A percentile compares a stretch with the other conserved stretches of the same genome.
Conservation (phyloP, 2,888 invertebrate genomes). For the Aporophyla nigra region DNA sequence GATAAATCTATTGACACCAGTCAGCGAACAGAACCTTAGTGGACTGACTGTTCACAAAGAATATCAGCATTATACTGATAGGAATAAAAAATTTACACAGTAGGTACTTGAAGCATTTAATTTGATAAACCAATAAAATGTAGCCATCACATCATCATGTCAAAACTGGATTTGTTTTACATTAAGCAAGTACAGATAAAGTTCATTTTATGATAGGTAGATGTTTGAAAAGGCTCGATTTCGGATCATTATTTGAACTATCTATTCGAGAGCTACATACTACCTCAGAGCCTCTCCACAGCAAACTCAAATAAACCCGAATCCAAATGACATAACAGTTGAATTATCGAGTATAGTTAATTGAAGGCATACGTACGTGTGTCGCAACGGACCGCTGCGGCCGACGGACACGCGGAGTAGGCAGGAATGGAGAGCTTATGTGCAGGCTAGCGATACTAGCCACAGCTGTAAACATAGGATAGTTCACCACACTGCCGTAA, state of each 20-base stretch:
- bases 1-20: conserved; percentile 1
- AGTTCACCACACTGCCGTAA: background rate
- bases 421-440: conserved; percentile 29
- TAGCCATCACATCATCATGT: background rate
- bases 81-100: background rate
- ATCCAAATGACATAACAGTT: conserved; percentile 63
- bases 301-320: conserved; percentile 60
- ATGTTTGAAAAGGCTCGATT: conserved; percentile 3
- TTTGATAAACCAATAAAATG: background rate
- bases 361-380: conserved; percentile 61
- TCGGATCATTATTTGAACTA: conserved; percentile 2
- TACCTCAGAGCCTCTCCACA: conserved; percentile 15
- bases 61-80: background rate
- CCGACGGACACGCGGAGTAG: conserved; percentile 9
- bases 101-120: background rate
- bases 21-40: background rate
- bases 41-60: background rate
- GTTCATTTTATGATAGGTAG: background rate
- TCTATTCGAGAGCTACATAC: conserved; percentile 5
- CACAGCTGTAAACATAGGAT: background rate
- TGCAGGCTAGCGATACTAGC: background rate
- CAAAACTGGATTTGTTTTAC: background rate
- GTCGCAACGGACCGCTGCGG: conserved; percentile 57
- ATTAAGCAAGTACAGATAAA: no score
- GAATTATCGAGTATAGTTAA: conserved; percentile 71